Evolutionary conservation across 2,113 vertebrate genomes (phyloP), one percentile per base, ranked within the genome.

Genomic region (Centropristis striata): DNA sequence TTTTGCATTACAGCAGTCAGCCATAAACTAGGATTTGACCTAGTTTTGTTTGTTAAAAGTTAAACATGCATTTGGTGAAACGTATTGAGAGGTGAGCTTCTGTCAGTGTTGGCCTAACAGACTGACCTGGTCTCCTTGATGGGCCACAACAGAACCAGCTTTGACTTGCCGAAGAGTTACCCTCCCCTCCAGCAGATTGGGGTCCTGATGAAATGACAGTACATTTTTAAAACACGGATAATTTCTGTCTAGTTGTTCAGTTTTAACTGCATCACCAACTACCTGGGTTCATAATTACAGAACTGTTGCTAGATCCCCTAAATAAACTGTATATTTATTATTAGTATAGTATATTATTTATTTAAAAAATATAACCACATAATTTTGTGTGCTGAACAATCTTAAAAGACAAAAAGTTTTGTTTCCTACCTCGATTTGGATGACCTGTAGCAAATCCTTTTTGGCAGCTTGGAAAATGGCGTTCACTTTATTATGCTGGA

Each of bases 61-160:
- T 50, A 16, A 41, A 47, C 41, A 16, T 63, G 21, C 15, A 8
- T 58, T 58, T 12, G 25, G 32, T 58, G 44, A 42, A 49, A n/a
- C 18, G 8, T 6, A 50, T 5, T 15, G n/a, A 10, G 44, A 13
- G 15, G 10, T 37, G 5, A 20, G 18, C 55, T 20, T 55, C 42
- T 32, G 42, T 37, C 36, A 1, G 8, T 20, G 51, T 2, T 6
- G 18, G 32, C 28, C 39, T 13, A 9, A 16, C 44, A 46, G 11
- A 75, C 82, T 94, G 54, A 98, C 98, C 97, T 99, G 98, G 81
- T 99, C 98, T 42, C 98, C 98, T 72, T 99, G 97, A 46, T 91
- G 94, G 0, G 96, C 97, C 12, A 99, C 94, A 53, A 97, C 87
- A 0, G 95, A 95, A 55, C 97, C 97, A 3, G 96, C 96, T 51